A percentile compares a stretch with the other conserved stretches of the same genome.
Evolutionary conservation across 2,113 vertebrate species (phyloP).

Genomic region (Bungarus multicinctus): DNA sequence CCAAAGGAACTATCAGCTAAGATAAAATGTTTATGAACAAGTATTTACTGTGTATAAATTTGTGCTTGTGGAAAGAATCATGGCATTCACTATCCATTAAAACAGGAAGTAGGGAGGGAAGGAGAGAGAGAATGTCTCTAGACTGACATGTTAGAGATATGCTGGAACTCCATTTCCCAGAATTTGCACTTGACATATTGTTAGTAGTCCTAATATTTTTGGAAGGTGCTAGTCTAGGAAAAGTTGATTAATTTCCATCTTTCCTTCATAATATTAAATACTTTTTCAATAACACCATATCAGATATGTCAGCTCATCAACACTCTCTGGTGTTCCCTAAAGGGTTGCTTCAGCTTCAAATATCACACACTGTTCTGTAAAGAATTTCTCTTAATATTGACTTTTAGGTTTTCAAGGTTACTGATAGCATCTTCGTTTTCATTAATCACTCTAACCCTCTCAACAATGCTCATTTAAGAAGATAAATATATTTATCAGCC

Average conservation of each 20-base stretch:
- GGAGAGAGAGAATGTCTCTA: slow-evolving; percentile 9
- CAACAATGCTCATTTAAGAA: slow-evolving; percentile 66
- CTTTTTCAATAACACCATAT: slow-evolving; percentile 68
- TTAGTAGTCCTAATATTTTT: background rate
- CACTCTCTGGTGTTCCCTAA: slow-evolving; percentile 44
- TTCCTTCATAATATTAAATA: slow-evolving; percentile 60
- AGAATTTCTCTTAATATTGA: slow-evolving; percentile 68
- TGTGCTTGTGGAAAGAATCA: background rate
- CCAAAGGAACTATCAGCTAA: background rate
- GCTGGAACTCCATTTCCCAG: background rate
- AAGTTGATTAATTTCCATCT: slow-evolving; percentile 27
- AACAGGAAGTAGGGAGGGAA: background rate
- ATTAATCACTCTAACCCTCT: slow-evolving; percentile 53
- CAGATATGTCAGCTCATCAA: slow-evolving; percentile 56
- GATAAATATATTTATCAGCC: slow-evolving; percentile 68
- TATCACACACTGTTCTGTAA: slow-evolving; percentile 38
- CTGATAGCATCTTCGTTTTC: slow-evolving; percentile 53
- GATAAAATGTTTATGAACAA: background rate
- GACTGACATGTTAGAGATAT: background rate
- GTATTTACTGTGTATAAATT: background rate
- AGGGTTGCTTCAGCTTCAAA: slow-evolving; percentile 57
- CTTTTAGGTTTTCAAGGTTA: slow-evolving; percentile 70
- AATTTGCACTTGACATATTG: background rate
- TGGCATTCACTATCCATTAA: background rate
- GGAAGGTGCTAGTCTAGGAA: background rate